These are phyloP conservation scores for Apteryx mantelli DNA, from an alignment of 2,113 vertebrate genomes.

Conservation along the genomic window DNA sequence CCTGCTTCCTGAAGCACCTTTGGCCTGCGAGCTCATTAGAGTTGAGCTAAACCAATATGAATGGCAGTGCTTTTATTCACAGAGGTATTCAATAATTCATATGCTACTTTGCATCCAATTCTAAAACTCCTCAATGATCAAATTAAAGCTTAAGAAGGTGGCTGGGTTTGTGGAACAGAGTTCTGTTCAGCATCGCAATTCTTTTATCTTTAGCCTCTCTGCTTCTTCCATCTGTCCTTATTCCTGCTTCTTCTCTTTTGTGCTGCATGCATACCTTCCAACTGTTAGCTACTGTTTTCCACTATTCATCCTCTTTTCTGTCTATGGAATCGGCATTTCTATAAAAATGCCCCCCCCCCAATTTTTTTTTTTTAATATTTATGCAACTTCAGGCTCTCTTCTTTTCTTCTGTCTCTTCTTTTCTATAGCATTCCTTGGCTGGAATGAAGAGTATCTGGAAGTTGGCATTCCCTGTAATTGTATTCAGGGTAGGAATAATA, in stretches of 20 bases:
- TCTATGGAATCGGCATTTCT: not conserved
- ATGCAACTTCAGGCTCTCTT: not conserved
- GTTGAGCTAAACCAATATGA: not conserved
- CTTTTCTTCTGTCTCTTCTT: not conserved
- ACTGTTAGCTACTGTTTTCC: not conserved
- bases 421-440: not conserved
- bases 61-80: not conserved
- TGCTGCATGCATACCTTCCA: not conserved
- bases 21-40: not conserved
- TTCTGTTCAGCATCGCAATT: not conserved
- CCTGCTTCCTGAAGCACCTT: not conserved
- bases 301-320: not conserved
- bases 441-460: not conserved
- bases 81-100: slow-evolving; percentile 23
- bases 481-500: not conserved
- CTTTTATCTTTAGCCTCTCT: not conserved
- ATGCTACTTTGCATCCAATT: not conserved
- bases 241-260: not conserved
- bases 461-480: not conserved
- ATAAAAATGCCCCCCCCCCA: not conserved
- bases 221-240: not conserved
- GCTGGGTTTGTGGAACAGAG: not conserved
- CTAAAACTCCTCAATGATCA: not conserved
- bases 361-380: not conserved
- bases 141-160: not conserved